Base-by-base conservation (phyloP, 2,888 invertebrate species). In the Trachelus troglodyta region DNA sequence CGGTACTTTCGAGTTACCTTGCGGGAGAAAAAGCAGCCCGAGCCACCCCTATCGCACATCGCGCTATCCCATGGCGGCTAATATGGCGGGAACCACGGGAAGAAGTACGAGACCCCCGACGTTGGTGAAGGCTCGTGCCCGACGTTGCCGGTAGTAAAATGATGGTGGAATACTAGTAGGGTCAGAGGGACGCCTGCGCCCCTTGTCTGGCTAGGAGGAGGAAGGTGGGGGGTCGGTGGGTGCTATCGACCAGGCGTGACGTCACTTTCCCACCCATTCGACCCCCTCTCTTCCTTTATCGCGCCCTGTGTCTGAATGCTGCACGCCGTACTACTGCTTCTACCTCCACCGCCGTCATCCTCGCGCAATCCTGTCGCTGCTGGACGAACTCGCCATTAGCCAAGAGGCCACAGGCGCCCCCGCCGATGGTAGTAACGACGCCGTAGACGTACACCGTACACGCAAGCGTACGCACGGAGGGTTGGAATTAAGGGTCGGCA, bases 11-110 rank as follows among this genome's bases (percentile, higher is more conserved):
- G 69, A 79, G 89, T 93, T 92, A 94, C 94, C 93, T 94, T 93
- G 91, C 93, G 92, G 84, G 93, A 93, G 91, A 94, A 95, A 93
- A 95, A 95, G 92, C 95, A 95, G 91, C 95, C 95, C 89, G 94
- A 94, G 91, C 94, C 94, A 92, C 94, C 94, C 93, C 94, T 94
- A 93, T 95, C 95, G 92, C 95, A 95, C 95, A 95, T 95, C 76
- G 82, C 84, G 82, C 85, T 87, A 89, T 87, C 89, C 87, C 89
- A 89, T 90, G 88, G 85, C 86, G 86, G 86, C 87, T 87, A 89
- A 90, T 89, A 90, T 89, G 90, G 89, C 90, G 90, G 90, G 90
- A 89, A 89, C 80, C 83, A 76, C 74, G 73, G 69, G 75, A 30
- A 69, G 12, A 30, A 30, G 69, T 69, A 69, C 69, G 69, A 69